Evolutionary conservation across 2,888 invertebrate genomes (phyloP).

Genomic region (Nemotelus nigrinus): DNA sequence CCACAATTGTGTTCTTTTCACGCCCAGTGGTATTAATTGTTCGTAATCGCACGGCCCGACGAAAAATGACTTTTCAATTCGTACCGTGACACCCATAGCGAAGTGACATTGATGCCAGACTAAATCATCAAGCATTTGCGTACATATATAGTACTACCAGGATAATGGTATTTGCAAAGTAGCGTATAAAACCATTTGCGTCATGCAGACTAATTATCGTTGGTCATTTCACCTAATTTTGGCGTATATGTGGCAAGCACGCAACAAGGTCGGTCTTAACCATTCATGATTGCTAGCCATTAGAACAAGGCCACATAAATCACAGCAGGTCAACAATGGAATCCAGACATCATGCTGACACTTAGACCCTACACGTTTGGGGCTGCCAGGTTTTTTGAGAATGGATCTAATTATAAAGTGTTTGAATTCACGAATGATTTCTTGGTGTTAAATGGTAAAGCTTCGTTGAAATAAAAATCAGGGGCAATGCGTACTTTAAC

Average conservation of each 20-base stretch:
- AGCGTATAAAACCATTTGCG: not conserved
- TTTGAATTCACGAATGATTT: too few relatives aligned
- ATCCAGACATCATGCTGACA: not conserved
- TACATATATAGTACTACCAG: not conserved
- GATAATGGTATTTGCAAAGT: not conserved
- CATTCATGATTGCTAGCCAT: not conserved
- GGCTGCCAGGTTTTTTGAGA: too few relatives aligned
- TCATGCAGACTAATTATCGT: conserved; percentile 11
- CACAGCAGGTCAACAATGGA: not conserved
- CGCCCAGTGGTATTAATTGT: too few relatives aligned
- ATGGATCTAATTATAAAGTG: too few relatives aligned
- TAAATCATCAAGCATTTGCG: not conserved
- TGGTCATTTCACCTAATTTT: conserved; percentile 3
- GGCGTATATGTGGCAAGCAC: not conserved
- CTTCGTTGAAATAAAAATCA: too few relatives aligned
- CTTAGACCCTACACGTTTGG: too few relatives aligned
- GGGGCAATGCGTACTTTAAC: too few relatives aligned
- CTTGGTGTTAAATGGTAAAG: too few relatives aligned
- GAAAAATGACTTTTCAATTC: not conserved
- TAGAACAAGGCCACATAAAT: not conserved
- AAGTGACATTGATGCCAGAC: not conserved
- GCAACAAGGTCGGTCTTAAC: not conserved
- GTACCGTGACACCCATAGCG: not conserved
- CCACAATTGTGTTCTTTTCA: too few relatives aligned
- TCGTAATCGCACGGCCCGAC: too few relatives aligned